These are phyloP conservation scores for Lepus europaeus DNA, from an alignment of 2,113 vertebrate species.

Conservation along the genomic window DNA sequence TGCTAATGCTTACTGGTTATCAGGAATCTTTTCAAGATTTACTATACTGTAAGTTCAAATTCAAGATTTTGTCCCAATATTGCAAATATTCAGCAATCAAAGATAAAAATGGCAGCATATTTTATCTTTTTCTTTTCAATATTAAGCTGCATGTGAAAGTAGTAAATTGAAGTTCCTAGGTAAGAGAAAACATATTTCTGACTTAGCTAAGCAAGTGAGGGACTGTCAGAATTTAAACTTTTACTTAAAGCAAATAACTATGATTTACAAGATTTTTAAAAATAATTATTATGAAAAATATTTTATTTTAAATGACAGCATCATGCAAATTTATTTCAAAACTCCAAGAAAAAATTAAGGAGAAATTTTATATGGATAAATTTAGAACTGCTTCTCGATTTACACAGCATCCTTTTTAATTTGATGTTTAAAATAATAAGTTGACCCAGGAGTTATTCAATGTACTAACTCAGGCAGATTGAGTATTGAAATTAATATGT, in stretches of 20 bases:
- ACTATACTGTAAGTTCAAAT: background rate
- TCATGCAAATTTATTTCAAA: background rate
- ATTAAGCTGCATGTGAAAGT: background rate
- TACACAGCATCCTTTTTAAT: background rate
- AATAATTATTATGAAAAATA: background rate
- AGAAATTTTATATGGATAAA: background rate
- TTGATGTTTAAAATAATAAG: background rate
- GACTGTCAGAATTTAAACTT: background rate
- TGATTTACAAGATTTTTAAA: background rate
- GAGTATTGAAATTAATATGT: conserved; percentile 24
- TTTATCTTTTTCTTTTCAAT: background rate
- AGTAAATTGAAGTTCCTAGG: background rate
- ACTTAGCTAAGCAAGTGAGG: background rate
- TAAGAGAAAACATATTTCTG: background rate
- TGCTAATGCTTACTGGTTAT: background rate
- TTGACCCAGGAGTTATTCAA: background rate
- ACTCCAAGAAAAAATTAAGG: background rate
- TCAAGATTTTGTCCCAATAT: background rate
- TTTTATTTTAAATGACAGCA: background rate
- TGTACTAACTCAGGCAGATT: background rate
- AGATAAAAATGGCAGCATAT: background rate
- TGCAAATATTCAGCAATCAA: background rate
- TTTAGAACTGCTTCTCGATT: background rate
- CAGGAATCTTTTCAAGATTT: background rate
- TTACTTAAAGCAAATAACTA: background rate